A percentile compares a stretch with the other conserved stretches of the same genome.
These are phyloP conservation scores for Plecturocebus donacophilus DNA, from an alignment of 2,113 vertebrate species.

Conservation along the genomic window DNA sequence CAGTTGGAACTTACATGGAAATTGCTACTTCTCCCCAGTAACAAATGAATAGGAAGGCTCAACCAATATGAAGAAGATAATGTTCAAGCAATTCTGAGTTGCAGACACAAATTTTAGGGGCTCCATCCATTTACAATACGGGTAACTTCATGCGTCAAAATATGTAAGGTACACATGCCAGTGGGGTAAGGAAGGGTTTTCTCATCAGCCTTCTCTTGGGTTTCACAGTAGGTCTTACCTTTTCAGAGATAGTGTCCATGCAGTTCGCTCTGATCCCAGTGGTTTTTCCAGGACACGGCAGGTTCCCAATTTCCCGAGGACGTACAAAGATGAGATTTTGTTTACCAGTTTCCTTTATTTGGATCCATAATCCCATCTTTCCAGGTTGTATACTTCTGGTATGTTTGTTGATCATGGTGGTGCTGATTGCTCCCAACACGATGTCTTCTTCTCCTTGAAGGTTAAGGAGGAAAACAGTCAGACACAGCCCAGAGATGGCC, in stretches of 20 bases:
- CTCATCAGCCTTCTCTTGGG: not conserved
- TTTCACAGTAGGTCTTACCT: not conserved
- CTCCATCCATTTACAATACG: not conserved
- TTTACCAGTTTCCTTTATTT: not conserved
- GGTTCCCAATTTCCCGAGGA: not conserved
- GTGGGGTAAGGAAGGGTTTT: not conserved
- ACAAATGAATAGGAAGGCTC: not conserved
- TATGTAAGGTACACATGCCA: not conserved
- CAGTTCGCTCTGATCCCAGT: fast-evolving
- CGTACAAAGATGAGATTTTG: not conserved
- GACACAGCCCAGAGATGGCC: not conserved
- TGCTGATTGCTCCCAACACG: not conserved
- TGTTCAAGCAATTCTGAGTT: not conserved
- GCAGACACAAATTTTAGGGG: not conserved
- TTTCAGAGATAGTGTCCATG: not conserved
- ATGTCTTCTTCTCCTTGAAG: not conserved
- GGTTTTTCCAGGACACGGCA: not conserved
- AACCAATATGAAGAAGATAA: not conserved
- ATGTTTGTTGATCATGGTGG: not conserved
- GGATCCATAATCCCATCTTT: not conserved
- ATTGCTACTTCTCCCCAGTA: not conserved
- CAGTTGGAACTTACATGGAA: not conserved
- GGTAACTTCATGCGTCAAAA: not conserved
- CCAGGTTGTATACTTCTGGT: not conserved
- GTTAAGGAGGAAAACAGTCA: not conserved